Evolutionary conservation across 2,797 vertebrate species (phyloP), one percentile per base, ranked within the genome.

Genomic region (Percopsis omiscomaycus): DNA sequence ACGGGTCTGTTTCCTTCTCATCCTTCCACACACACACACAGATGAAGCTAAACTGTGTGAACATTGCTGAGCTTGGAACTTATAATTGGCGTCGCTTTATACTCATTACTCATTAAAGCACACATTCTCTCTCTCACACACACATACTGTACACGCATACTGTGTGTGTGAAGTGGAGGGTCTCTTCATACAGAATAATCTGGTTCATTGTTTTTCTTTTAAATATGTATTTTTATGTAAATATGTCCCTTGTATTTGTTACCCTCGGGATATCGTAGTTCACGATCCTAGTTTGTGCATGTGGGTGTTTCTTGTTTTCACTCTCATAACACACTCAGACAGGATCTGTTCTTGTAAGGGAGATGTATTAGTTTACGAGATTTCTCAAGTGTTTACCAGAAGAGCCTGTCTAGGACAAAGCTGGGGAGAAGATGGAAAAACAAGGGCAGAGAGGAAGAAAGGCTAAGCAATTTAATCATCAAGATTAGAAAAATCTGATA

Each of bases 1-100:
- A 65, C 62, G 69, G 65, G 79, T 71, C 73, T 81, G 73, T 85
- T 82, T 80, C 60, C 16, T 46, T 52, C 64, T 66, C 61, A 16
- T 70, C 50, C 47, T 52, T 28, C 28, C 62, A 27, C 69, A 37
- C 58, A 58, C 64, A 57, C 55, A 71, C 55, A 66, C 47, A 61
- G 42, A 66, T 60, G 61, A 50, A 45, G 42, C 58, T 48, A 22
- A 59, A 28, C 56, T 46, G 22, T 59, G 45, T 42, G 53, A 48
- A 15, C 28, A 46, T 3, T 16, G 32, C 50, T 45, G 4, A 3
- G 15, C 37, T 42, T 4, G 45, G 16, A 53, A 10, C 1, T 63
- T 54, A 6, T 50, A 58, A 66, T 65, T 57, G 54, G 28, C 0
- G 53, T 54, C 56, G 45, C 59, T 64, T 77, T 29, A 22, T 53